Evolutionary conservation across 2,113 vertebrate species (phyloP).

Genomic region (Elgaria multicarinata): DNA sequence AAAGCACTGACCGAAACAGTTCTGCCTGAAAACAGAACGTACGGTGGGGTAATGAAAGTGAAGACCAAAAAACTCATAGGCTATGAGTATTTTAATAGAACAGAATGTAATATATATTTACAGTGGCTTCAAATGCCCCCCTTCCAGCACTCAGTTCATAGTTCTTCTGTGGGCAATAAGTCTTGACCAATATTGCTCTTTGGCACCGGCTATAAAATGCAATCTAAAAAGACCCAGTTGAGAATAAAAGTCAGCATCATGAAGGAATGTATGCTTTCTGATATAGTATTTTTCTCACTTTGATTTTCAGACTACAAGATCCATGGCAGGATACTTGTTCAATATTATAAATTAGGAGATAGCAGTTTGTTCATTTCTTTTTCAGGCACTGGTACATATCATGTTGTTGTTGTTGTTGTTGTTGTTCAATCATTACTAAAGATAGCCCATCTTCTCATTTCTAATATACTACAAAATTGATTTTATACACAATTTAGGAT

Average conservation of each 20-base stretch:
- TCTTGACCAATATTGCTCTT: constrained; percentile 79
- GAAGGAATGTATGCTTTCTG: constrained; percentile 75
- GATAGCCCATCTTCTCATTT: background rate
- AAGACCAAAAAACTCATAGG: constrained; percentile 54
- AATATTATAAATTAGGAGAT: constrained; percentile 54
- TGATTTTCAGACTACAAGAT: constrained; percentile 57
- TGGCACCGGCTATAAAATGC: constrained; percentile 78
- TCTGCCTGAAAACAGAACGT: constrained; percentile 56
- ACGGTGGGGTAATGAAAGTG: constrained; percentile 67
- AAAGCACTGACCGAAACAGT: constrained; percentile 31
- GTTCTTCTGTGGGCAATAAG: constrained; percentile 77
- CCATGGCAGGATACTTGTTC: constrained; percentile 45
- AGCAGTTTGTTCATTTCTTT: background rate
- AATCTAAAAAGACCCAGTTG: constrained; percentile 74
- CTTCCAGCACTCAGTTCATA: constrained; percentile 74
- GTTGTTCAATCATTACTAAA: background rate
- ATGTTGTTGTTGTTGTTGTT: background rate
- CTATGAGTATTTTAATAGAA: constrained; percentile 51
- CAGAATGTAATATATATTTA: constrained; percentile 72
- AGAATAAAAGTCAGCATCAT: constrained; percentile 75
- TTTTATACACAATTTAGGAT: background rate
- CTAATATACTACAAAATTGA: background rate
- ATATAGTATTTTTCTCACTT: constrained; percentile 56
- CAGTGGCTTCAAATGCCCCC: constrained; percentile 71
- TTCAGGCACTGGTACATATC: background rate